Base-by-base conservation (phyloP, 2,113 vertebrate species). In the Paedocypris sp. region DNA sequence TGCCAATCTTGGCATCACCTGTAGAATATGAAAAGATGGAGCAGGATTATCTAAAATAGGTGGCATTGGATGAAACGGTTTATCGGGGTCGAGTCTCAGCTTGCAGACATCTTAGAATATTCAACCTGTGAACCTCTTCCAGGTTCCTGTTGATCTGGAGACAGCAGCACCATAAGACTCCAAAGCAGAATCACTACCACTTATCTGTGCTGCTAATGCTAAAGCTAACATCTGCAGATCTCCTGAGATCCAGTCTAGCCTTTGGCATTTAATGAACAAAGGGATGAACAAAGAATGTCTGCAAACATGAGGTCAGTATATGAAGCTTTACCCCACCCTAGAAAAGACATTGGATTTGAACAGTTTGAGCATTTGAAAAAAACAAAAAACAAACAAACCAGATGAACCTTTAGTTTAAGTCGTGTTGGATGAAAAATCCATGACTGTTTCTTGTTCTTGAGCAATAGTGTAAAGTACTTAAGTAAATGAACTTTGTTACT, bases 241-340 rank as follows among this genome's bases (percentile, higher is more conserved):
- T 32, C 19, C 10, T 6, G 9, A n/a, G 48, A 36, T 48, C 41
- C 45, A 51, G 54, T 36, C 35, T 45, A 39, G 39, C 18, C 28
- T 46, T 9, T 48, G 26, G 33, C 56, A 4, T 51, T 61, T 33
- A 58, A 51, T 53, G 60, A 65, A 33, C 67, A 50, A 45, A 19
- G 35, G 39, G 39, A 48, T 62, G 58, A 41, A 65, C 43, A 22
- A 70, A 62, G 68, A 62, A 70, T 70, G 63, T 66, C 58, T 66
- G 41, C 43, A 42, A 43, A 23, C 52, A 60, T 52, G 67, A 52
- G 60, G 70, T 54, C 70, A 79, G 75, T 70, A 80, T 81, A 83
- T 77, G 77, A 79, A 81, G n/a, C n/a, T n/a, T n/a, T n/a, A 84
- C 78, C 75, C 74, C 78, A 79, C 77, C 78, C 81, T 73, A 23